Evolutionary conservation across 2,888 invertebrate genomes (phyloP).

Genomic region (Andrena minutula): DNA sequence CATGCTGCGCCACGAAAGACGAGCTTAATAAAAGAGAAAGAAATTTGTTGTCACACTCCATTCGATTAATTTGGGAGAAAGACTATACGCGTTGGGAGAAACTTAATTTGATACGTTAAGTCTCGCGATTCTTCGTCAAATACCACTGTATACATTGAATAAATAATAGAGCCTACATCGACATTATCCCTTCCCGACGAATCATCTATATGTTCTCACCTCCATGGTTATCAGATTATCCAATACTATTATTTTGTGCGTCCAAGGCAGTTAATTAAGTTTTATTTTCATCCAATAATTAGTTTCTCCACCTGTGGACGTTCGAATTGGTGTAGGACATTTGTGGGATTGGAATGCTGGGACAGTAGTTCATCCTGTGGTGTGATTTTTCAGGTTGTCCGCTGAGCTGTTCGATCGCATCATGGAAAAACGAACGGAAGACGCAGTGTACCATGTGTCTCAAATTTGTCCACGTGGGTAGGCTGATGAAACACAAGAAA

Average conservation of each 20-base stretch:
- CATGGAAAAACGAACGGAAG: background rate
- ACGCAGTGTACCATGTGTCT: conserved; percentile 1
- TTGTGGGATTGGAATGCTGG: conserved; percentile 7
- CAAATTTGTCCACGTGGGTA: conserved; percentile 38
- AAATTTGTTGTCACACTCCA: too few species aligned
- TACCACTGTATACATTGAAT: conserved; percentile 13
- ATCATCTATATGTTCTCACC: too few species aligned
- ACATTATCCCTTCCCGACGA: background rate
- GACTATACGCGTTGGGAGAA: too few species aligned
- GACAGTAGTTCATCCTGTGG: conserved; percentile 61
- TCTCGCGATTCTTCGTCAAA: background rate
- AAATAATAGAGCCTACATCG: background rate
- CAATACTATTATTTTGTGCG: too few species aligned
- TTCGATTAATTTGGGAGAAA: background rate
- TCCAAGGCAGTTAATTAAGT: too few species aligned
- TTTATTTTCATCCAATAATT: too few species aligned
- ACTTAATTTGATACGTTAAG: too few species aligned
- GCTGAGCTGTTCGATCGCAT: background rate
- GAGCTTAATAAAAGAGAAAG: background rate
- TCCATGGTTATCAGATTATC: too few species aligned
- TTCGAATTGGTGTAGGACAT: background rate
- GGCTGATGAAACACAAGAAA: too few species aligned
- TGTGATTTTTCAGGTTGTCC: conserved; percentile 69
- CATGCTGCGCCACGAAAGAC: conserved; percentile 65
- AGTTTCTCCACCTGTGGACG: too few species aligned